phyloP scores from a whole-genome alignment of 2,888 invertebrate species.

The Danaus chrysippus region DNA sequence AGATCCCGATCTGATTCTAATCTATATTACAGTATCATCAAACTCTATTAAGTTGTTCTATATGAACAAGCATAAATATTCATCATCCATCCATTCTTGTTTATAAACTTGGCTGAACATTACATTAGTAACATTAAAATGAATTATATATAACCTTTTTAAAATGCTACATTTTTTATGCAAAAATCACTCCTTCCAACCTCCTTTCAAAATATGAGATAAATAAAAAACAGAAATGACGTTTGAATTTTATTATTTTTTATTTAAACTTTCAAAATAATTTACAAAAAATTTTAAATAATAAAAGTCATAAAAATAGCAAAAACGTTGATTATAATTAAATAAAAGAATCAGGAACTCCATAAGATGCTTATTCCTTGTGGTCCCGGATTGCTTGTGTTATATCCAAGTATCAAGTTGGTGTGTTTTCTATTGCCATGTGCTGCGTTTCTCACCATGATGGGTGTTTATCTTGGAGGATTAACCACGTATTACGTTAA shows the following conservation, averaged over 20 bases:
- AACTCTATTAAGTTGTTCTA: no score
- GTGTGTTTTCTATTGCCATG: conserved; percentile 53
- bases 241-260: neutral
- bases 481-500: conserved; percentile 40
- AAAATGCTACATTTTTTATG: no score
- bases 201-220: neutral
- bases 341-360: neutral
- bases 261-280: neutral
- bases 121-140: no score
- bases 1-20: no score
- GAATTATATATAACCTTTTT: no score
- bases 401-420: conserved; percentile 51
- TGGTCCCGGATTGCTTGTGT: conserved; percentile 39
- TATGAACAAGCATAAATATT: no score
- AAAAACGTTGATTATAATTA: conserved; percentile 8
- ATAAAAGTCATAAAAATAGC: conserved; percentile 11
- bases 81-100: no score
- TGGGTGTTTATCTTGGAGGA: conserved; percentile 44
- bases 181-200: neutral
- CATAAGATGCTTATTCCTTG: conserved; percentile 40
- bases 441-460: conserved; percentile 44
- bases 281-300: conserved; percentile 10
- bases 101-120: no score
- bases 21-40: no score
- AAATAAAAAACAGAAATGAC: neutral